Evolutionary conservation across 2,113 vertebrate genomes (phyloP).

Genomic region (Hydrolagus affinis): DNA sequence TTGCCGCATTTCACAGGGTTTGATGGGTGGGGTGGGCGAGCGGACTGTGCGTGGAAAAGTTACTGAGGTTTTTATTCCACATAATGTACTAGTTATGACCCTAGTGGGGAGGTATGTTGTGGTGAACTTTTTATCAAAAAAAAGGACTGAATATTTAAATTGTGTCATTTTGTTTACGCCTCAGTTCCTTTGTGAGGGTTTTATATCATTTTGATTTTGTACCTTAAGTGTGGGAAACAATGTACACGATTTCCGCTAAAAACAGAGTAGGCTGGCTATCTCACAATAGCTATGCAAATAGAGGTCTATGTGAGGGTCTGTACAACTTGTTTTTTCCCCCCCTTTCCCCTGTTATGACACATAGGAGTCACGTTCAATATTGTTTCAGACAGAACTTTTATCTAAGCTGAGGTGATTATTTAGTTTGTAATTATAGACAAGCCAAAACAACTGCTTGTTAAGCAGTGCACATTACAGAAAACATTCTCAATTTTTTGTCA

Average conservation of each 20-base stretch:
- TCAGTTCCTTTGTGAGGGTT: background rate
- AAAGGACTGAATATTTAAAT: background rate
- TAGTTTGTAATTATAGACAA: constrained; percentile 1
- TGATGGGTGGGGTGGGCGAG: background rate
- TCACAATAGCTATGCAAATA: constrained; percentile 22
- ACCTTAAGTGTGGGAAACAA: background rate
- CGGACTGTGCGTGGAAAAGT: background rate
- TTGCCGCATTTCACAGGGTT: background rate
- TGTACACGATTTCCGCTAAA: background rate
- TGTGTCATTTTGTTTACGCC: background rate
- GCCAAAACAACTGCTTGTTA: background rate
- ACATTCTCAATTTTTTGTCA: background rate
- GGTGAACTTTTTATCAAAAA: background rate
- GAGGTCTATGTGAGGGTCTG: background rate
- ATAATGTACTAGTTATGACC: background rate
- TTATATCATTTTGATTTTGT: background rate
- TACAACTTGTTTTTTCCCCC: background rate
- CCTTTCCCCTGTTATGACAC: constrained; percentile 1
- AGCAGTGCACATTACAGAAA: background rate
- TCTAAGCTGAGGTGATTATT: background rate
- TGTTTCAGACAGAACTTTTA: background rate
- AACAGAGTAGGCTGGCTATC: background rate
- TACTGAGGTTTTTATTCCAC: background rate
- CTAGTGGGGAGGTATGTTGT: background rate
- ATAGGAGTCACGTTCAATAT: background rate